Evolutionary conservation across 2,888 invertebrate species (phyloP).

Genomic region (Salticus scenicus): DNA sequence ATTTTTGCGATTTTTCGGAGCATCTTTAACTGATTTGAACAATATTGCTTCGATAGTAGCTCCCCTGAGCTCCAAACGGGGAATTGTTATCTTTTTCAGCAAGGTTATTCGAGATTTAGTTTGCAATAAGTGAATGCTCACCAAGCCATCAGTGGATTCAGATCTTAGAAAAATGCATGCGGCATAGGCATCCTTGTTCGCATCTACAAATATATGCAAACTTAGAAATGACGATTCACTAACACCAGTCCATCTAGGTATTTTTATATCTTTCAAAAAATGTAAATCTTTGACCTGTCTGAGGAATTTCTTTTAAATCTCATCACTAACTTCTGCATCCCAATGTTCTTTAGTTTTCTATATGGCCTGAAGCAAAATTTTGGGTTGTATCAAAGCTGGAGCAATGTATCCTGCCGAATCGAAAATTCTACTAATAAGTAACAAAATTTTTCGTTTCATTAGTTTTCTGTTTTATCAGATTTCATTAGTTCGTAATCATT

Average conservation of each 20-base stretch:
- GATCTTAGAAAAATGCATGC: not conserved
- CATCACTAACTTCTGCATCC: not conserved
- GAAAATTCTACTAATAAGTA: not conserved
- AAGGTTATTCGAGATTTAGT: not conserved
- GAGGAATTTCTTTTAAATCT: not conserved
- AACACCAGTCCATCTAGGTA: not conserved
- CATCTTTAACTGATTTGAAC: no score
- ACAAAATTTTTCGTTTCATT: constrained; percentile 21
- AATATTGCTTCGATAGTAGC: constrained; percentile 19
- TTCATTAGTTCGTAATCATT: not conserved
- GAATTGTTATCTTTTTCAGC: not conserved
- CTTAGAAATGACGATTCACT: not conserved
- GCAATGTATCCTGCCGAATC: not conserved
- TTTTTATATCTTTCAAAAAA: not conserved
- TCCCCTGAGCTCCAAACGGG: not conserved
- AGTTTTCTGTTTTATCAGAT: constrained; percentile 16
- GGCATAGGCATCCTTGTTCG: not conserved
- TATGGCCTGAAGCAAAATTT: not conserved
- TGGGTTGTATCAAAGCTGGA: not conserved
- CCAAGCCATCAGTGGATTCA: not conserved
- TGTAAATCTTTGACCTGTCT: not conserved
- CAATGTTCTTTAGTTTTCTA: not conserved
- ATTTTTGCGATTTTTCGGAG: not conserved
- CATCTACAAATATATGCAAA: not conserved
- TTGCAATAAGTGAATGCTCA: not conserved